phyloP scores from a whole-genome alignment of 2,888 invertebrate genomes.

The Phlogophora meticulosa region DNA sequence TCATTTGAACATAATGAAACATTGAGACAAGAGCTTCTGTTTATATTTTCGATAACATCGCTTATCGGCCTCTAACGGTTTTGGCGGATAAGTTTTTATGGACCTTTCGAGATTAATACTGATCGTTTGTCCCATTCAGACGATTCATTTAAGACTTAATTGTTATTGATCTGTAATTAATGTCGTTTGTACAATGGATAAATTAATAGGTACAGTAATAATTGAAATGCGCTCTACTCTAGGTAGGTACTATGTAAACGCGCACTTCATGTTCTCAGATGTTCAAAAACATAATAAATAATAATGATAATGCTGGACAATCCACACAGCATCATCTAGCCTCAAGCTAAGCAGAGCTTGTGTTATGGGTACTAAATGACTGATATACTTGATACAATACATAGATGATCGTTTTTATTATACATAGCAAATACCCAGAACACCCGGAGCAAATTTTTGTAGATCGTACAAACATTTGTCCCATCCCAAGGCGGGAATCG shows the following conservation, averaged over 20 bases:
- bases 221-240: conserved; percentile 26
- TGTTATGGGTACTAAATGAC: too few relatives aligned
- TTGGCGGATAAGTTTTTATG: conserved; percentile 8
- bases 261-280: background rate
- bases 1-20: conserved; percentile 9
- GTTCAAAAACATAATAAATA: too few relatives aligned
- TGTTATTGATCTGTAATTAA: conserved; percentile 14
- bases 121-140: background rate
- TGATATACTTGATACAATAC: too few relatives aligned
- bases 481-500: too few relatives aligned
- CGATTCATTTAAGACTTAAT: background rate
- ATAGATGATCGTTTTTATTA: too few relatives aligned
- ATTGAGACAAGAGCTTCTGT: background rate
- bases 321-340: too few relatives aligned
- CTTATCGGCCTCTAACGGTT: background rate
- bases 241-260: background rate
- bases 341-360: too few relatives aligned
- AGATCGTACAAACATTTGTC: too few relatives aligned
- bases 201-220: background rate
- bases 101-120: background rate
- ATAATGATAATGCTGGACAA: too few relatives aligned
- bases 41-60: background rate
- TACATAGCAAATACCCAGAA: too few relatives aligned
- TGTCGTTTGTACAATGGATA: conserved; percentile 10
- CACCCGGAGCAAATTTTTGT: too few relatives aligned